These are phyloP conservation scores for Drosophila longiperda DNA, from an alignment of 2,888 invertebrate genomes.

Conservation along the genomic window DNA sequence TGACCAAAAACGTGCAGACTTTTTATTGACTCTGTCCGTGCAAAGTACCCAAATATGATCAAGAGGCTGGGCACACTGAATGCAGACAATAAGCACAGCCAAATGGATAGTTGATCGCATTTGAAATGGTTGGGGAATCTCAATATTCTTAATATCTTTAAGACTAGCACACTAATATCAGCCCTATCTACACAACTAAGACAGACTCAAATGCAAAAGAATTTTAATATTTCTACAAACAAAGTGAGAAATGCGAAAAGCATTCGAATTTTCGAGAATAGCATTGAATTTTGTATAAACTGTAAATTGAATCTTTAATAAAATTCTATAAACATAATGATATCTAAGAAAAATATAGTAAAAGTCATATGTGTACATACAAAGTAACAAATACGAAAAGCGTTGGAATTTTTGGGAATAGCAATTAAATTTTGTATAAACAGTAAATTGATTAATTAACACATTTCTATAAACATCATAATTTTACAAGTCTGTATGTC, in stretches of 20 bases:
- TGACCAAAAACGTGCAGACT: slow-evolving; percentile 56
- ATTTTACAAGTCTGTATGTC: neutral
- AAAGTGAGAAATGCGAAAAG: no score
- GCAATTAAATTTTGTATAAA: neutral
- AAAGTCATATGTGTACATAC: no score
- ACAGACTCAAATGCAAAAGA: neutral
- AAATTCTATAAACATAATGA: no score
- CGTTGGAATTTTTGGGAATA: neutral
- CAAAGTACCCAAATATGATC: neutral
- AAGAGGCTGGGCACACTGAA: neutral
- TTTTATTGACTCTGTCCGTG: slow-evolving; percentile 18
- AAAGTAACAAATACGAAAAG: neutral
- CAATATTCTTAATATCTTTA: neutral
- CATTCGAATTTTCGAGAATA: no score
- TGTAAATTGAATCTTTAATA: no score
- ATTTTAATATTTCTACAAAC: no score
- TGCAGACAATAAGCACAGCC: neutral
- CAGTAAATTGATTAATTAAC: no score
- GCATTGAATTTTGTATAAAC: no score
- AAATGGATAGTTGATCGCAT: neutral
- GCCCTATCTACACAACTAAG: neutral
- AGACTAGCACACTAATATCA: neutral
- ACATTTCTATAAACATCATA: neutral
- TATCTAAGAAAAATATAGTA: no score
- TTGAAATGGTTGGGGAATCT: neutral